phyloP scores from a whole-genome alignment of 23 tunicate genomes.

The Trididemnum nubilum region DNA sequence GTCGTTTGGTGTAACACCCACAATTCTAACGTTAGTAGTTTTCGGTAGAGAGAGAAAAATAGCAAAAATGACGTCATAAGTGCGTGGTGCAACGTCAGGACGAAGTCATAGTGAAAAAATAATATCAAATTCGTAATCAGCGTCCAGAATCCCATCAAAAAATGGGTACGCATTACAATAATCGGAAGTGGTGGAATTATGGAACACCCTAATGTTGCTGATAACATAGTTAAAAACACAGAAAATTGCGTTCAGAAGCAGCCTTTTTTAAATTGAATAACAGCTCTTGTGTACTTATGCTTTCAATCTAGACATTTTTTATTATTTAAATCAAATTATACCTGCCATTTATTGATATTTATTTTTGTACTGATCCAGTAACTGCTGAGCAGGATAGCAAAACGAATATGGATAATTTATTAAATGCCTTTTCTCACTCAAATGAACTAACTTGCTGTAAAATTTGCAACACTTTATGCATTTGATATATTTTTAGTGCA shows the following conservation, averaged over 20 bases:
- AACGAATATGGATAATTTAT: too few species aligned
- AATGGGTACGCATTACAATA: not conserved
- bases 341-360: too few species aligned
- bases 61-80: not conserved
- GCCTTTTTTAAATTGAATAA: not conserved
- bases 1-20: not conserved
- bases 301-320: too few species aligned
- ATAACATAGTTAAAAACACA: too few species aligned
- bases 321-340: too few species aligned
- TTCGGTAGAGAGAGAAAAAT: not conserved
- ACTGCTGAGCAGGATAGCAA: too few species aligned
- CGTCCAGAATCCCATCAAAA: not conserved
- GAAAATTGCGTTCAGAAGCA: too few species aligned
- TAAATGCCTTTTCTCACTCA: too few species aligned
- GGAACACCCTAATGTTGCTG: not conserved
- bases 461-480: too few species aligned
- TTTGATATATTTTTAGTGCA: constrained; percentile 10
- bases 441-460: too few species aligned
- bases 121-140: not conserved
- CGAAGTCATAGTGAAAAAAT: not conserved
- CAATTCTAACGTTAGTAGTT: not conserved
- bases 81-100: not conserved
- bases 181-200: not conserved
- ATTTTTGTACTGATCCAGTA: too few species aligned
- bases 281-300: too few species aligned